Evolutionary conservation across 2,113 vertebrate genomes (phyloP), one percentile per base, ranked within the genome.

Genomic region (Holacanthus passer): DNA sequence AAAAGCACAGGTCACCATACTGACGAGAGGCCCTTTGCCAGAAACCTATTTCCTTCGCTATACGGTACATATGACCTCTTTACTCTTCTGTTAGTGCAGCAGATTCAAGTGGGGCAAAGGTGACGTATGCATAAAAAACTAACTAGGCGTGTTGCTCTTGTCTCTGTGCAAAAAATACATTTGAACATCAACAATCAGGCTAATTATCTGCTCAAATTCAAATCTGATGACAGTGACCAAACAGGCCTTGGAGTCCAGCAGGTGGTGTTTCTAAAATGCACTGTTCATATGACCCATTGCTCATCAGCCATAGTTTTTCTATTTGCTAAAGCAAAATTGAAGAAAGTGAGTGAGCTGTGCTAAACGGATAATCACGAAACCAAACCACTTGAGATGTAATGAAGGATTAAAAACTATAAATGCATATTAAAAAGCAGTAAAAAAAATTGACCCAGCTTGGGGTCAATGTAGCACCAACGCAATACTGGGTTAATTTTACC

Each of bases 21-120:
- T 5, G 27, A 35, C 1, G 6, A 59, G 74, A 66, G 52, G 59
- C 72, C 75, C 32, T 14, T 3, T 37, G 52, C 39, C 69, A 79
- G 47, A 80, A 56, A 20, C 22, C 48, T 6, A 11, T 58, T 53
- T 63, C 39, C 48, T 56, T 4, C 45, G 62, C 24, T 19, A 43
- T 19, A 37, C 5, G 7, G n/a, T 1, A 29, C 16, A 41, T 20
- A 16, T 32, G 48, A 79, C 11, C 59, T 47, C 10, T 32, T 56
- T 27, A 67, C 7, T 29, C 16, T 67, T 62, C 29, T 59, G 39
- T 27, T 43, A 27, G 29, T 19, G 29, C 2, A 62, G 29, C 35
- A 35, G 12, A 20, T 32, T 60, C 1, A 60, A 58, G 7, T 16
- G 27, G 39, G 31, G 24, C 19, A 68, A 39, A 59, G 9, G 24